phyloP scores from a whole-genome alignment of 2,797 vertebrate species.

The Falco naumanni region DNA sequence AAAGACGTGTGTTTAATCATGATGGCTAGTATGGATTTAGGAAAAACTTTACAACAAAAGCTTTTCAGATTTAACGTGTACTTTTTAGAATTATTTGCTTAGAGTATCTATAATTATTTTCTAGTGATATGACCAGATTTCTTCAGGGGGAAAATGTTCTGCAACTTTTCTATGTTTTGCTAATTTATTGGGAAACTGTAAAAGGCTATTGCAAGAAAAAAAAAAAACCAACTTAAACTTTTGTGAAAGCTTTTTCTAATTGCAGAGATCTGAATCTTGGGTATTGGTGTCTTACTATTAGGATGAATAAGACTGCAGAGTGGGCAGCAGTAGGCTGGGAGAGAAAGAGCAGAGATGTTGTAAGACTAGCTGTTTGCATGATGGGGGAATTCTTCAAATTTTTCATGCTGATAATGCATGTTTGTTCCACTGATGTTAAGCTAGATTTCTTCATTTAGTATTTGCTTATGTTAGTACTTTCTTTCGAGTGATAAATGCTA shows the following conservation, averaged over 20 bases:
- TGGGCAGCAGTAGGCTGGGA: not conserved
- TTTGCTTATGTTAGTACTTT: not conserved
- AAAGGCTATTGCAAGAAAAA: not conserved
- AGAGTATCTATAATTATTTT: not conserved
- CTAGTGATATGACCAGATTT: not conserved
- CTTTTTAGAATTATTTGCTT: not conserved
- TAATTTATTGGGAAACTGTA: not conserved
- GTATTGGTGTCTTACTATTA: not conserved
- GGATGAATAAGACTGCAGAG: not conserved
- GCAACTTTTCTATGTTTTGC: not conserved
- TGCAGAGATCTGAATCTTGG: not conserved
- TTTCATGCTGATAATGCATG: not conserved
- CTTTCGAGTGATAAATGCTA: not conserved
- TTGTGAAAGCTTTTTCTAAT: not conserved
- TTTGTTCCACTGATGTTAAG: not conserved
- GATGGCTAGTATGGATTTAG: not conserved
- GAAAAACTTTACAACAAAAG: not conserved
- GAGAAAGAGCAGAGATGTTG: not conserved
- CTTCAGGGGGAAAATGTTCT: not conserved
- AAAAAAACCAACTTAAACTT: not conserved
- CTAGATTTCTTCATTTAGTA: not conserved
- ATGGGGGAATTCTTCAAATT: not conserved
- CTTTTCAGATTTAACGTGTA: not conserved
- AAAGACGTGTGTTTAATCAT: accelerated
- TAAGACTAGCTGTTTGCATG: not conserved